phyloP scores from a whole-genome alignment of 1,140 invertebrate species.

The Solen grandis region DNA sequence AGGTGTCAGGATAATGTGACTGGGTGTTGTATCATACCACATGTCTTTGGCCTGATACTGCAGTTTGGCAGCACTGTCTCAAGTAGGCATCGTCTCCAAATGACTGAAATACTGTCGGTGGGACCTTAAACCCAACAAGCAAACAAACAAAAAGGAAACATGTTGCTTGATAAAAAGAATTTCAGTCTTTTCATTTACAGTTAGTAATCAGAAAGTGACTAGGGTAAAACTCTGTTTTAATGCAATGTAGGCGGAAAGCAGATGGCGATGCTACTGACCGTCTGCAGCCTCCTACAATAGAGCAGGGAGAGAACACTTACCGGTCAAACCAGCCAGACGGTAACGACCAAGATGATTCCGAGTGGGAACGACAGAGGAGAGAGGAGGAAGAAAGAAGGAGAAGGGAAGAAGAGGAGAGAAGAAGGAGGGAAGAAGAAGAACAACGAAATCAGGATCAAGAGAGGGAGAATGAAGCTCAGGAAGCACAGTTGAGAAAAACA shows the following conservation, averaged over 20 bases:
- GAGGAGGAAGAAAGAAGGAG: slow-evolving; percentile 64
- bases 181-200: too few relatives aligned
- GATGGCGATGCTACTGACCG: slow-evolving; percentile 49
- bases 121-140: too few relatives aligned
- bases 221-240: too few relatives aligned
- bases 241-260: slow-evolving; percentile 46
- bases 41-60: too few relatives aligned
- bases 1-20: too few relatives aligned
- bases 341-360: slow-evolving; percentile 50
- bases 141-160: too few relatives aligned
- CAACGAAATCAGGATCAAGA: slow-evolving; percentile 55
- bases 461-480: slow-evolving; percentile 54
- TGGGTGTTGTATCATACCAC: too few relatives aligned
- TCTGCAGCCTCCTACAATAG: slow-evolving; percentile 1
- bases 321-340: slow-evolving; percentile 30
- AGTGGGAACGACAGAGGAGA: slow-evolving; percentile 62
- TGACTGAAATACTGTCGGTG: too few relatives aligned
- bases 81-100: too few relatives aligned
- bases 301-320: slow-evolving; percentile 25
- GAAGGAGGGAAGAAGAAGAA: slow-evolving; percentile 58
- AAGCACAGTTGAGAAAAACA: slow-evolving; percentile 57
- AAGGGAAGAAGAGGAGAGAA: slow-evolving; percentile 61
- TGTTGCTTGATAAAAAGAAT: too few relatives aligned
- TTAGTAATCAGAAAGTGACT: too few relatives aligned
- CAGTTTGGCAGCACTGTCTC: too few relatives aligned